Conservation (phyloP, 2,113 vertebrate species). For the Reinhardtius hippoglossoides region DNA sequence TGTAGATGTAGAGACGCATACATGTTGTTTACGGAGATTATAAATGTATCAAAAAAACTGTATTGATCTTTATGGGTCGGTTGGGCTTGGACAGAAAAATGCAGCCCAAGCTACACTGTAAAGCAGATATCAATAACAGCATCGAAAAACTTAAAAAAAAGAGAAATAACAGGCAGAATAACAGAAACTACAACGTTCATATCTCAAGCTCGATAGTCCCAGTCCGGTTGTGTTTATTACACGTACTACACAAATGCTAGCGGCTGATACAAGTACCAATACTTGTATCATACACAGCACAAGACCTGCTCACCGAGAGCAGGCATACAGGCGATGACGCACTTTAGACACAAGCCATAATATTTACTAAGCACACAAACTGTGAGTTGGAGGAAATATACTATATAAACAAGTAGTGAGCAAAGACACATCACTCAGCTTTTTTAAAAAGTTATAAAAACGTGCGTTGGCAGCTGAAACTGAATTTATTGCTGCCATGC, state of each 20-base stretch:
- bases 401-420: slow-evolving; percentile 45
- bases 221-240: background rate
- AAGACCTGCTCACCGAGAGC: slow-evolving; percentile 11
- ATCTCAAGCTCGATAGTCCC: background rate
- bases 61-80: too few relatives aligned
- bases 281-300: slow-evolving; percentile 4
- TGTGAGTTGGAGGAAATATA: slow-evolving; percentile 39
- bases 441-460: background rate
- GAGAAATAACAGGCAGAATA: too few relatives aligned
- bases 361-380: slow-evolving; percentile 63
- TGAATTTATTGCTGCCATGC: slow-evolving; percentile 18
- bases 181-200: too few relatives aligned
- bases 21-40: slow-evolving; percentile 4
- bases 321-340: slow-evolving; percentile 42
- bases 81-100: too few relatives aligned
- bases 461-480: slow-evolving; percentile 14
- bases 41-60: background rate
- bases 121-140: too few relatives aligned
- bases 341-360: slow-evolving; percentile 37
- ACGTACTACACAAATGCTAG: background rate
- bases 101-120: too few relatives aligned
- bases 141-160: too few relatives aligned
- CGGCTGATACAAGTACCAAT: slow-evolving; percentile 18
- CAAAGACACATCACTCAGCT: slow-evolving; percentile 1
- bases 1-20: slow-evolving; percentile 1